Conservation (phyloP, 2,113 vertebrate genomes). For the Hippolais icterina region DNA sequence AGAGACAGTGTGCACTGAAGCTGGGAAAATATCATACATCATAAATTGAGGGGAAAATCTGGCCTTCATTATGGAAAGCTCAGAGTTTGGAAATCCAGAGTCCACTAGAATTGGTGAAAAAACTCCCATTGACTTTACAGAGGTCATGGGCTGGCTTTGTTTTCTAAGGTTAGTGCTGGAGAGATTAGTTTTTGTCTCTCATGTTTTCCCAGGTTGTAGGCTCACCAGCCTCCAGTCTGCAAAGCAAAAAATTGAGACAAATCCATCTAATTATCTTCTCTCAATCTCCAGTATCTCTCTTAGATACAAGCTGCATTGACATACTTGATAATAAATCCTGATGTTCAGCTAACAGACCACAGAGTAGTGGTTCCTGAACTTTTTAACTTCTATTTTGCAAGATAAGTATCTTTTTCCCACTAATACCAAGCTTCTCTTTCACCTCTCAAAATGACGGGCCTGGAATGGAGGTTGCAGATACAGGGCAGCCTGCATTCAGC, state of each 20-base stretch:
- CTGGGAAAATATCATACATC: not conserved
- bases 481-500: not conserved
- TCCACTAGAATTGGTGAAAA: not conserved
- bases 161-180: not conserved
- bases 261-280: not conserved
- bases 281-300: not conserved
- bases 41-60: not conserved
- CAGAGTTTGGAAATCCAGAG: not conserved
- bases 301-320: not conserved
- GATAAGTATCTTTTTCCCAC: not conserved
- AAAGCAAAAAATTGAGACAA: not conserved
- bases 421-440: not conserved
- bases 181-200: accelerated
- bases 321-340: not conserved
- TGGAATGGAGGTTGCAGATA: not conserved
- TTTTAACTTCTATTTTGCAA: not conserved
- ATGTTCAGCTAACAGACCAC: not conserved
- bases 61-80: not conserved
- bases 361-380: not conserved
- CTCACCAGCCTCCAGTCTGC: not conserved
- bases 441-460: not conserved
- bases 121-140: not conserved
- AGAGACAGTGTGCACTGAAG: not conserved
- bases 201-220: not conserved
- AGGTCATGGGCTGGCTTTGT: not conserved